Evolutionary conservation across 1,140 invertebrate genomes (phyloP).

Genomic region (Drosophila lacertosa): DNA sequence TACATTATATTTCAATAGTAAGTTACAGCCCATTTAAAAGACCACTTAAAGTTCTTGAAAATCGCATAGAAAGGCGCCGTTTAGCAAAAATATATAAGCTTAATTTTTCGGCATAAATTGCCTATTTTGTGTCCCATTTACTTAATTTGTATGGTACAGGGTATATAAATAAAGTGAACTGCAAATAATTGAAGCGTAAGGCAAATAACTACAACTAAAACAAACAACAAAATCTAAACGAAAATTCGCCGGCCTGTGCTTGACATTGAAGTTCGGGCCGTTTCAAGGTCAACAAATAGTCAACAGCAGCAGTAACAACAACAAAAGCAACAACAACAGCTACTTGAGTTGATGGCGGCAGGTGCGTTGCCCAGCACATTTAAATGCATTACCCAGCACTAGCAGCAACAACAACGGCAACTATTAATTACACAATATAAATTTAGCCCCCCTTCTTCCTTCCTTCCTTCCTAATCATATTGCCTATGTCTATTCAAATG

Average conservation of each 20-base stretch:
- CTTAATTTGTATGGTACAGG: not conserved
- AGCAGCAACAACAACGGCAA: slow-evolving; percentile 24
- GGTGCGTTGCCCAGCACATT: slow-evolving; percentile 46
- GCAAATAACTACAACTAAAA: slow-evolving; percentile 28
- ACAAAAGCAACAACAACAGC: slow-evolving; percentile 6
- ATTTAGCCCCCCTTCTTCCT: slow-evolving; percentile 10
- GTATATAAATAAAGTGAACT: not conserved
- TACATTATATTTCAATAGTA: no score
- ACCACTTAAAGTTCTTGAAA: no score
- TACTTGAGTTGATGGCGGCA: no score
- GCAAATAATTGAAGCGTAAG: slow-evolving; percentile 28
- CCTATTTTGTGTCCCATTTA: no score
- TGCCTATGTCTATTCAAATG: slow-evolving; percentile 23
- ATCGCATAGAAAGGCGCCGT: no score
- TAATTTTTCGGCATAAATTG: no score
- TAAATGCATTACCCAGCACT: slow-evolving; percentile 48
- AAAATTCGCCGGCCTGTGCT: slow-evolving; percentile 24
- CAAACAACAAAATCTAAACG: slow-evolving; percentile 5
- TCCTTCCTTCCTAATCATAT: not conserved
- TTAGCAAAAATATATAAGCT: no score
- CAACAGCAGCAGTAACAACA: slow-evolving; percentile 9
- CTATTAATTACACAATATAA: slow-evolving; percentile 59
- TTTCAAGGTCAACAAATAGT: slow-evolving; percentile 38
- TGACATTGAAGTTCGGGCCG: slow-evolving; percentile 42
- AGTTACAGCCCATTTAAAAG: no score